Evolutionary conservation across 2,113 vertebrate species (phyloP), one percentile per base, ranked within the genome.

Genomic region (Pelodiscus sinensis): DNA sequence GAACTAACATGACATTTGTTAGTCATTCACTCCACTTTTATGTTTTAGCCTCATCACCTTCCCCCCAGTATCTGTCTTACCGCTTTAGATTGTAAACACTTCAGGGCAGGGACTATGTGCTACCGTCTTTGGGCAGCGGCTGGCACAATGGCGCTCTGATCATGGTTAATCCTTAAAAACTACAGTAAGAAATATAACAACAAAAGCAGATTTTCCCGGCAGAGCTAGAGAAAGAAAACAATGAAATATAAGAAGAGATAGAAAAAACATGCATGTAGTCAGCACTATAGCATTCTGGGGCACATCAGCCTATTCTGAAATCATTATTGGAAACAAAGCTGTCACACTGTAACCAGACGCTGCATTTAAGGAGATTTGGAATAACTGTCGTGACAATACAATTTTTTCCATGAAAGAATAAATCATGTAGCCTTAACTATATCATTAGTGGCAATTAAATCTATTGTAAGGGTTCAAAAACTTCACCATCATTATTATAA

Each of bases 11-110:
- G 1, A 4, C 29, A 24, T 68, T 88, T 57, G 25, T 54, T 79
- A 29, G 4, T 0, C 0, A 4, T 16, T 87, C n/a, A 65, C 58
- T 88, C 8, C 0, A 0, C 11, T 60, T 62, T 8, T 2, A 13
- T 6, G 0, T 84, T 11, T 9, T 73, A 38, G 18, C 50, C 82
- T 68, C 71, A 0, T 4, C 14, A 14, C 52, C 0, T 1, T 80
- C 89, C 51, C 22, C 22, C 75, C 31, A 35, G 21, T 58, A 1
- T 29, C 13, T 57, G 1, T 52, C 35, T 73, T 73, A 18, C 21
- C n/a, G 38, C 8, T 65, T 29, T 65, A 65, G 29, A 31, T 7
- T 65, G 14, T 65, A 65, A 65, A 65, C 25, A 14, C 35, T 73
- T 73, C 19, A 38, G 68, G 68, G 9, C n/a, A 73, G 18, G 21